A percentile compares a stretch with the other conserved stretches of the same genome.
Conservation (phyloP, 2,797 vertebrate species). For the Lacerta viridis region DNA sequence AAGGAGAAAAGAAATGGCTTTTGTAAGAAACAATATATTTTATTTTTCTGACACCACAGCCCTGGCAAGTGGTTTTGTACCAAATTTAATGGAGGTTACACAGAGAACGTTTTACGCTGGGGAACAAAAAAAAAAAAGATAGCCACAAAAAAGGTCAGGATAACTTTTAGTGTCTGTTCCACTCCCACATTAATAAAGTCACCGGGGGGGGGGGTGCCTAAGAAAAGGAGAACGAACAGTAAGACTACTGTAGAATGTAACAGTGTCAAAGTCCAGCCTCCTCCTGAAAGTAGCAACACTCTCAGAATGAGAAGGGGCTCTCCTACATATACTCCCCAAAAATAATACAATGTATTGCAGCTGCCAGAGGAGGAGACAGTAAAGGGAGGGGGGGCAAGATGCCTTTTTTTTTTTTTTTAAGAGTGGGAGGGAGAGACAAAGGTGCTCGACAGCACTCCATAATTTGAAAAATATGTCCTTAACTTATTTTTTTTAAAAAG, state of each 20-base stretch:
- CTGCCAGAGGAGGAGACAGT: slow-evolving; percentile 78
- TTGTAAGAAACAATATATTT: slow-evolving; percentile 99
- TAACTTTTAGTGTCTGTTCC: slow-evolving; percentile 86
- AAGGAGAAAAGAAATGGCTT: slow-evolving; percentile 69
- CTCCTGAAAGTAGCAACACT: slow-evolving; percentile 69
- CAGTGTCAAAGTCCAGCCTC: slow-evolving; percentile 79
- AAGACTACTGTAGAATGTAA: slow-evolving; percentile 79
- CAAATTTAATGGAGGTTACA: slow-evolving; percentile 99
- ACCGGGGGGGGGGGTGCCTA: slow-evolving; percentile 77
- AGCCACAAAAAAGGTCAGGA: slow-evolving; percentile 81
- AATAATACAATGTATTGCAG: slow-evolving; percentile 82
- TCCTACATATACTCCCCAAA: slow-evolving; percentile 75
- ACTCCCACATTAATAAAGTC: slow-evolving; percentile 85
- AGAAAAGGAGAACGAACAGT: slow-evolving; percentile 81
- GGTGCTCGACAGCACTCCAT: slow-evolving; percentile 81
- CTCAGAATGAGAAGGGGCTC: slow-evolving; percentile 76
- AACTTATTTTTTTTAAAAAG: slow-evolving; percentile 83
- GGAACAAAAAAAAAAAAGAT: slow-evolving; percentile 78
- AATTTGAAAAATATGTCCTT: slow-evolving; percentile 83
- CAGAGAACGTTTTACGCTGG: slow-evolving; percentile 97
- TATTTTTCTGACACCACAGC: slow-evolving; percentile 99
- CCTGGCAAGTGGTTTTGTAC: slow-evolving; percentile 99
- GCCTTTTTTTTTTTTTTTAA: slow-evolving; percentile 75
- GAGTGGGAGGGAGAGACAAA: slow-evolving; percentile 80
- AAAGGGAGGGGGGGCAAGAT: slow-evolving; percentile 63